phyloP scores from a whole-genome alignment of 2,888 invertebrate genomes.

The Catocala nupta region DNA sequence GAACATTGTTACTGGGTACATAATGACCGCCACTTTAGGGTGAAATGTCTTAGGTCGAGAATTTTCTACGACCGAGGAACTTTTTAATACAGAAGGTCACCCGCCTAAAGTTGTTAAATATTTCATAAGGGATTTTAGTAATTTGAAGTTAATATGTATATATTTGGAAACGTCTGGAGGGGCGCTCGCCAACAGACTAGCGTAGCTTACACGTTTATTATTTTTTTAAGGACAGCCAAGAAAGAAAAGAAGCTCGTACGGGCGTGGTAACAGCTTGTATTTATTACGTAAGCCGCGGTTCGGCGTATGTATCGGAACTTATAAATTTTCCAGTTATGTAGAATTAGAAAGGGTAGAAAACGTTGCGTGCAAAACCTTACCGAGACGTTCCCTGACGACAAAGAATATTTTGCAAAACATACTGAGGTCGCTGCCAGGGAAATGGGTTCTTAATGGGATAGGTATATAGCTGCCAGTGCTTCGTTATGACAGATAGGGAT shows the following conservation, averaged over 20 bases:
- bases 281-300: slow-evolving; percentile 63
- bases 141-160: slow-evolving; percentile 23
- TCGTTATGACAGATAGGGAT: slow-evolving; percentile 47
- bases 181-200: no score
- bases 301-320: slow-evolving; percentile 55
- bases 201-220: no score
- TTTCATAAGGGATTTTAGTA: slow-evolving; percentile 35
- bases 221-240: no score
- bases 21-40: slow-evolving; percentile 58
- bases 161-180: slow-evolving; percentile 12
- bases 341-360: slow-evolving; percentile 62
- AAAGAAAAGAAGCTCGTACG: slow-evolving; percentile 20
- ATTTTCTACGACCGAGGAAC: slow-evolving; percentile 47
- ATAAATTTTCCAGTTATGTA: slow-evolving; percentile 59
- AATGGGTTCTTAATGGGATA: slow-evolving; percentile 54
- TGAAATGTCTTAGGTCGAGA: slow-evolving; percentile 49
- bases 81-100: slow-evolving; percentile 54
- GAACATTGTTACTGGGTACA: slow-evolving; percentile 57
- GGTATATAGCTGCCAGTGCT: slow-evolving; percentile 26
- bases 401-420: slow-evolving; percentile 65
- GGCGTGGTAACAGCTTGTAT: slow-evolving; percentile 57
- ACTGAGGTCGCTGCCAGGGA: slow-evolving; percentile 61
- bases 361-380: slow-evolving; percentile 68
- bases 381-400: slow-evolving; percentile 65
- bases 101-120: slow-evolving; percentile 49